These are phyloP conservation scores for Gibbula magus DNA, from an alignment of 2,888 invertebrate genomes.

Conservation along the genomic window DNA sequence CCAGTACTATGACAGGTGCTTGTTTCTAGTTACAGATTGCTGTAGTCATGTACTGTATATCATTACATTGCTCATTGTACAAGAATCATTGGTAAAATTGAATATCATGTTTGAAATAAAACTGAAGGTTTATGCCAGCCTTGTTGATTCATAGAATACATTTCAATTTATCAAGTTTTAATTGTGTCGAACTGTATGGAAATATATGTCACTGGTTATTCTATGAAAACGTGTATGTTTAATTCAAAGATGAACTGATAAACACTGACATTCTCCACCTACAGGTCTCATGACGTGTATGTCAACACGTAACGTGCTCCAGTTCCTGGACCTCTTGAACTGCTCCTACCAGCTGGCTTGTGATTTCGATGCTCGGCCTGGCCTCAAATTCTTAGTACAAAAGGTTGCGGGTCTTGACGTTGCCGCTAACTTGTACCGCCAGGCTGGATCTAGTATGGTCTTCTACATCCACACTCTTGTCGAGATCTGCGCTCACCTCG, in stretches of 20 bases:
- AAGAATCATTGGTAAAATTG: no score
- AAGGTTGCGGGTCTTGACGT: slow-evolving; percentile 78
- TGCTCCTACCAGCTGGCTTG: slow-evolving; percentile 88
- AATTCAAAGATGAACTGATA: no score
- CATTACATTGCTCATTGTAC: no score
- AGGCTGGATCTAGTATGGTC: slow-evolving; percentile 93
- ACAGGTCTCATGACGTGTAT: slow-evolving; percentile 68
- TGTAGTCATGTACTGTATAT: not conserved
- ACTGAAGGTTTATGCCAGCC: not conserved
- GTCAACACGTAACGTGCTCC: slow-evolving; percentile 63
- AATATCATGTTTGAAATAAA: not conserved
- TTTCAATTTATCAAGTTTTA: no score
- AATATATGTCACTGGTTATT: no score
- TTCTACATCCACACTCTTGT: slow-evolving; percentile 87
- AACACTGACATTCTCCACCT: slow-evolving; percentile 7
- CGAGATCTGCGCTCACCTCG: slow-evolving; percentile 83
- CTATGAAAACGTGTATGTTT: no score
- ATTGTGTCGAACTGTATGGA: no score
- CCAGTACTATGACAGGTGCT: not conserved
- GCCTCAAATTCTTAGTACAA: slow-evolving; percentile 93
- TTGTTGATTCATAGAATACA: not conserved
- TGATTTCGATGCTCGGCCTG: slow-evolving; percentile 92
- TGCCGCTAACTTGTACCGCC: slow-evolving; percentile 77
- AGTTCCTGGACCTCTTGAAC: slow-evolving; percentile 78
- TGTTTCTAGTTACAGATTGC: not conserved